Conservation (phyloP, 92 coral and sea anemone genomes). For the Phymanthus crucifer region DNA sequence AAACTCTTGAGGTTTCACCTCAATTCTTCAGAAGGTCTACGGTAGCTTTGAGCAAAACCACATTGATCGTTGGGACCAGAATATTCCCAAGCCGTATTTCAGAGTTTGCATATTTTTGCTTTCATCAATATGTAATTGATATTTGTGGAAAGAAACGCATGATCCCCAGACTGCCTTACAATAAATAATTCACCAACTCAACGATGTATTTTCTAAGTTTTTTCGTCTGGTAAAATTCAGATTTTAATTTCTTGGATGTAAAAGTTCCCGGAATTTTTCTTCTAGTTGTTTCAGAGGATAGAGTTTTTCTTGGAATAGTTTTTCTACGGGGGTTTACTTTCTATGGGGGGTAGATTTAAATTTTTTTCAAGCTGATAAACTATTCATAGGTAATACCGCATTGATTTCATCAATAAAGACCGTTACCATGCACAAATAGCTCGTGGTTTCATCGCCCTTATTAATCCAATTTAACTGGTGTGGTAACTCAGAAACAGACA, state of each 20-base stretch:
- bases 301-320: neutral
- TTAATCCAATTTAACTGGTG: slow-evolving; percentile 4
- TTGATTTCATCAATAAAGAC: neutral
- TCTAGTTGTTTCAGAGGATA: neutral
- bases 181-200: slow-evolving; percentile 27
- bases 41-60: neutral
- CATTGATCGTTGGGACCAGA: neutral
- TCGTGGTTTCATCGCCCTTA: neutral
- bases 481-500: neutral
- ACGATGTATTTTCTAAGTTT: neutral
- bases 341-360: neutral
- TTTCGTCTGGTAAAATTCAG: neutral
- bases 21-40: neutral
- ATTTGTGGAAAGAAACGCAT: slow-evolving; percentile 20
- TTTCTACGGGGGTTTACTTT: neutral
- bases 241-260: neutral
- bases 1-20: neutral
- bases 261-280: neutral
- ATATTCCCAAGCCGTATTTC: neutral
- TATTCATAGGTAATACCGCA: neutral
- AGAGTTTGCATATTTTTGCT: slow-evolving; percentile 26
- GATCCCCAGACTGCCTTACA: slow-evolving; percentile 24
- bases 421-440: neutral
- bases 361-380: neutral
- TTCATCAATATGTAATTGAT: slow-evolving; percentile 33